phyloP scores from a whole-genome alignment of 2,888 invertebrate species.

The Lucinisca nassula region DNA sequence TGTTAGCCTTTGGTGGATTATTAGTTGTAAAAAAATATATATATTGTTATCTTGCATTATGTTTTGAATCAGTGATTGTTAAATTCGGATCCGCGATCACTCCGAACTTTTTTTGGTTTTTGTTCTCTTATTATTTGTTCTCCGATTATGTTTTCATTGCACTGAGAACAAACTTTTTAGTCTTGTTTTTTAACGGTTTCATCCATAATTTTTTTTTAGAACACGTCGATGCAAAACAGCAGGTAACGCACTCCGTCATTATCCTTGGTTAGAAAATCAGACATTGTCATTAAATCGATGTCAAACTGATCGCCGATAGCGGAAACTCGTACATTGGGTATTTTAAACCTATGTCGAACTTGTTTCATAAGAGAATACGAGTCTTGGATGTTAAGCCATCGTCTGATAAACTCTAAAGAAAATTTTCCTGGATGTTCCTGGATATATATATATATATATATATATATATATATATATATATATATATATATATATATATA shows the following conservation, averaged over 20 bases:
- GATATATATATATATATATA: too few relatives aligned
- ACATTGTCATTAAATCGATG: background rate
- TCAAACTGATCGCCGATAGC: background rate
- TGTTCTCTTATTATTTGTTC: background rate
- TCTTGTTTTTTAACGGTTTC: constrained; percentile 12
- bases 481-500: too few relatives aligned
- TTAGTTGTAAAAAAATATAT: constrained; percentile 5
- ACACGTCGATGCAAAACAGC: background rate
- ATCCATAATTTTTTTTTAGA: background rate
- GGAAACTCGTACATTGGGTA: constrained; percentile 19
- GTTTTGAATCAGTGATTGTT: background rate
- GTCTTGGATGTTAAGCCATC: constrained; percentile 2
- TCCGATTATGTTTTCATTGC: too few relatives aligned
- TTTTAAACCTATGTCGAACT: constrained; percentile 19
- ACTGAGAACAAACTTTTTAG: background rate
- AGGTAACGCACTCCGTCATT: constrained; percentile 1
- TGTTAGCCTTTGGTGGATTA: background rate
- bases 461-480: too few relatives aligned
- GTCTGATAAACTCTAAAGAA: background rate
- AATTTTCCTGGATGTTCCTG: background rate
- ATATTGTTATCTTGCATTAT: background rate
- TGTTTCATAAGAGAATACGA: constrained; percentile 1
- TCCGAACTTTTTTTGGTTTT: background rate
- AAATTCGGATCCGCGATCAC: background rate
- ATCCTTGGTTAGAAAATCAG: background rate